A percentile compares a stretch with the other conserved stretches of the same genome.
These are phyloP conservation scores for Gavia stellata DNA, from an alignment of 2,113 vertebrate genomes.

Conservation along the genomic window DNA sequence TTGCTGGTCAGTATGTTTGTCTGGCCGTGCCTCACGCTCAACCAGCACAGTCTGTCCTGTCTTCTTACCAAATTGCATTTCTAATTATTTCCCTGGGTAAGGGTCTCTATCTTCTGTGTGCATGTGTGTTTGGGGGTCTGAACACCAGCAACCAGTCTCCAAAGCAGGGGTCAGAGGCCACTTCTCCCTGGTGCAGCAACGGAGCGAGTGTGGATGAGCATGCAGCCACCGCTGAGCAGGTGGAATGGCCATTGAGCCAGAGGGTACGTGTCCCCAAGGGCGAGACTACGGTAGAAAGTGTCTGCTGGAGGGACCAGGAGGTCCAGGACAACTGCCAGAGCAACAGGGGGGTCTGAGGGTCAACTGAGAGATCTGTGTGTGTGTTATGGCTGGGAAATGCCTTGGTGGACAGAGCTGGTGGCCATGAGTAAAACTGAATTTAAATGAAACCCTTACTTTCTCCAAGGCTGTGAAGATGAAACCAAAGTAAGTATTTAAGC, in stretches of 20 bases:
- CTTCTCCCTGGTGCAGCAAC: not conserved
- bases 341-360: not conserved
- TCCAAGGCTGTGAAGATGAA: not conserved
- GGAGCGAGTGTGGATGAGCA: fast-evolving
- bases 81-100: not conserved
- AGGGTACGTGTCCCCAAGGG: too few relatives aligned
- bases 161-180: not conserved
- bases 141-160: not conserved
- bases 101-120: not conserved
- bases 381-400: not conserved
- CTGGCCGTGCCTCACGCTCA: not conserved
- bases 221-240: not conserved
- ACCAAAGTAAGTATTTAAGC: not conserved
- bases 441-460: not conserved
- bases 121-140: too few relatives aligned
- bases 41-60: not conserved
- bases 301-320: not conserved
- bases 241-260: not conserved
- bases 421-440: not conserved
- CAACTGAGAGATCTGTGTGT: not conserved
- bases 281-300: not conserved
- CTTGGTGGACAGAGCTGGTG: not conserved
- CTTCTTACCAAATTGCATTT: not conserved
- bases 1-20: not conserved
- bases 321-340: not conserved